These are phyloP conservation scores for Pygoscelis adeliae DNA, from an alignment of 2,113 vertebrate genomes.

Conservation along the genomic window DNA sequence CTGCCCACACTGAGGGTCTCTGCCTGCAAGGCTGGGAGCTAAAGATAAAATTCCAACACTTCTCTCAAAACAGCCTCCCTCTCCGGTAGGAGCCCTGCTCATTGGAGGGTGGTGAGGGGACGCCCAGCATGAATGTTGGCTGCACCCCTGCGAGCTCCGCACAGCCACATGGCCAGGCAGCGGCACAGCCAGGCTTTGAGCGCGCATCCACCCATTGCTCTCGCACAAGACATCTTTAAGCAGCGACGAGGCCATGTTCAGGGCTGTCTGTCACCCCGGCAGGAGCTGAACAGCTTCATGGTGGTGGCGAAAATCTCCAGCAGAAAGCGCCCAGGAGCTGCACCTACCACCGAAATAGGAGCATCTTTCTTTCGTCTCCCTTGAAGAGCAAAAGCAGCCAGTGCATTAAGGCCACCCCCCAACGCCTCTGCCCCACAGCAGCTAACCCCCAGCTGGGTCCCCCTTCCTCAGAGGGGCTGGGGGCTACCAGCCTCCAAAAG, in stretches of 20 bases:
- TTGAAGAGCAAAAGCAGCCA: neutral
- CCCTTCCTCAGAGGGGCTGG: no score
- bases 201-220: neutral
- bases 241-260: fast-evolving
- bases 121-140: neutral
- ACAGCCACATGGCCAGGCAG: fast-evolving
- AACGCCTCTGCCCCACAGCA: neutral
- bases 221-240: neutral
- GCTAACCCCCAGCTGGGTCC: neutral
- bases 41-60: neutral
- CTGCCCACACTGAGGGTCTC: neutral
- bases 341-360: neutral
- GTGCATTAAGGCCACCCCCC: neutral
- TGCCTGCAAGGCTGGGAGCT: neutral
- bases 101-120: neutral
- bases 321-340: neutral
- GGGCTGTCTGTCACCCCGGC: neutral
- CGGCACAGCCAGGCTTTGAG: neutral
- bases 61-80: neutral
- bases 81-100: fast-evolving
- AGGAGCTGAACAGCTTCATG: neutral
- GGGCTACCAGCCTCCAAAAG: neutral
- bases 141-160: neutral
- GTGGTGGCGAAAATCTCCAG: neutral
- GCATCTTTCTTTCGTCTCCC: neutral